Evolutionary conservation across 2,797 vertebrate species (phyloP), one percentile per base, ranked within the genome.

Genomic region (Zalophus californianus): DNA sequence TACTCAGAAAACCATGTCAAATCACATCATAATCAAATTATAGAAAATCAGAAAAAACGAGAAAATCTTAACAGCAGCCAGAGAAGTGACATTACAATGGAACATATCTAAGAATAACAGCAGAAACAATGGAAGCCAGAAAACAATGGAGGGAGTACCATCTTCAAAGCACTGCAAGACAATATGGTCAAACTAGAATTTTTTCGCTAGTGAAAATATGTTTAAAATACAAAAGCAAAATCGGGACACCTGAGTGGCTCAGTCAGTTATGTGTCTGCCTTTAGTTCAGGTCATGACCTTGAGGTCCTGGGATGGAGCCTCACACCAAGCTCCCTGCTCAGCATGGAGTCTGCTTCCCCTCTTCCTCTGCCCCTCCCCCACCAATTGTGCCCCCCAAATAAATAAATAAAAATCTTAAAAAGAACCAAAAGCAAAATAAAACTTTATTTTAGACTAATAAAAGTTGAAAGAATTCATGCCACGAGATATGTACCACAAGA

Each of bases 171-270:
- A 52, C 60, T 87, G 21, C 75, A 64, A 66, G 60, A 62, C 35
- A 68, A 68, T 18, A 77, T 35, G 21, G 21, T 44, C 56, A 87
- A 86, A 0, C 16, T 52, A 56, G 14, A 66, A 23, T 93, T 90
- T 66, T 80, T 58, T 80, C 86, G 80, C 38, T n/a, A 93, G 86
- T 52, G 86, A 93, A 77, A 90, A 54, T 48, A 72, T 54, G 44
- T 56, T 91, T 91, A 70, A 72, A 83, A 87, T 84, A 44, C 20
- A 41, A 64, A 87, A 87, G 15, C 44, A 83, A 83, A 64, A 64
- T 32, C 16, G 62, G 15, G 64, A 32, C 32, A 18, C 32, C 7
- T 66, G 32, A 15, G 32, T 66, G 15, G 32, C 15, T 64, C 62
- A n/a, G 14, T 18, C 0, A 29, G 62, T 66, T 66, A 66, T 64